Conservation (phyloP, 2,797 vertebrate genomes). For the Clarias platycephalus region DNA sequence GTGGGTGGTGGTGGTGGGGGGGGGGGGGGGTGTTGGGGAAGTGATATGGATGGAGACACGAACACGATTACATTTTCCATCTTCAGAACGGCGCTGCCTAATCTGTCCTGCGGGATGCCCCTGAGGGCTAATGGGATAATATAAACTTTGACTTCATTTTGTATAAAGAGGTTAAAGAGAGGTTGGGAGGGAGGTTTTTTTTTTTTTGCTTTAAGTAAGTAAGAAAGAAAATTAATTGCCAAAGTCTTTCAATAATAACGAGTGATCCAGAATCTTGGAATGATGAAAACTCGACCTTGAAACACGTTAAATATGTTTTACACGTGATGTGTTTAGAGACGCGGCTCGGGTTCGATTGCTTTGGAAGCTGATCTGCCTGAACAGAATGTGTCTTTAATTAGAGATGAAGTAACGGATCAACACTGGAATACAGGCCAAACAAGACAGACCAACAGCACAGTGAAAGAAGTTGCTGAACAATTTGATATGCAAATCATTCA, state of each 20-base stretch:
- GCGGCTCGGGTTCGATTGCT: background rate
- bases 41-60: conserved; percentile 29
- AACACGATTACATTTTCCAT: conserved; percentile 48
- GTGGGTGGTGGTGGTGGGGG: background rate
- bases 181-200: background rate
- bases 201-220: background rate
- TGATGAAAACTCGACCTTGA: background rate
- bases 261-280: background rate
- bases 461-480: background rate
- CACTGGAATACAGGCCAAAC: too few relatives aligned
- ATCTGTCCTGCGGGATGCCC: conserved; percentile 27
- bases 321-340: background rate
- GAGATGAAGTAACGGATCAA: background rate
- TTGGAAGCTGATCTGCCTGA: background rate
- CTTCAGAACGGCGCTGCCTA: conserved; percentile 25
- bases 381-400: background rate
- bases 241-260: background rate
- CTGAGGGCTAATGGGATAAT: conserved; percentile 26
- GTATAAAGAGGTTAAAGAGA: background rate
- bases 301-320: background rate
- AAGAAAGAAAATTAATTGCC: conserved; percentile 8
- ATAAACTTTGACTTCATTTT: conserved; percentile 39
- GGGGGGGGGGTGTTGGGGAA: background rate
- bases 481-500: background rate
- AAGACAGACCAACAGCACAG: background rate